Evolutionary conservation across 2,113 vertebrate species (phyloP).

Genomic region (Esox niger): DNA sequence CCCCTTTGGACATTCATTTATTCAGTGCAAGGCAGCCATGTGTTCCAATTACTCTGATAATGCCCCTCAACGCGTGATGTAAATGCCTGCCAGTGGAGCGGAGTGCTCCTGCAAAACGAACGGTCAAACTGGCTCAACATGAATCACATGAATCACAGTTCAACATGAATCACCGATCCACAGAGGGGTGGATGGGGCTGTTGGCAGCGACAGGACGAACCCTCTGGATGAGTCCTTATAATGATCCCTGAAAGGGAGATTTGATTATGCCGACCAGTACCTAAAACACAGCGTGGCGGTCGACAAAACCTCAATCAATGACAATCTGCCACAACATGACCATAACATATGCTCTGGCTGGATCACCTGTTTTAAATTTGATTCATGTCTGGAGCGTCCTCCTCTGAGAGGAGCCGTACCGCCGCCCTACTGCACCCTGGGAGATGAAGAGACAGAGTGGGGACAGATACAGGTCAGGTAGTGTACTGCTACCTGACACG

Average conservation of each 20-base stretch:
- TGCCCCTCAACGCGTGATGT: slow-evolving; percentile 6
- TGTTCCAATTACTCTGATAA: slow-evolving; percentile 18
- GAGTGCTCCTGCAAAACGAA: slow-evolving; percentile 44
- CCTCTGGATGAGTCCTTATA: slow-evolving; percentile 6
- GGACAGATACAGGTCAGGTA: slow-evolving; percentile 34
- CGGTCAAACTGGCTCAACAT: slow-evolving; percentile 16
- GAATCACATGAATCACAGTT: too few relatives aligned
- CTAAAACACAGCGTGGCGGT: neutral
- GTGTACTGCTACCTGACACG: slow-evolving; percentile 27
- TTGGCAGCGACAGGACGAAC: slow-evolving; percentile 34
- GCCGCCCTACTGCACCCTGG: slow-evolving; percentile 26
- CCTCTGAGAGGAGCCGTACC: neutral
- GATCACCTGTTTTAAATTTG: slow-evolving; percentile 9
- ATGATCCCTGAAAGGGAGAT: slow-evolving; percentile 8
- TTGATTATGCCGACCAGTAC: slow-evolving; percentile 20
- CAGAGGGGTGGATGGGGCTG: slow-evolving; percentile 1
- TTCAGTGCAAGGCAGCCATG: slow-evolving; percentile 14
- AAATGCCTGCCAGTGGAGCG: slow-evolving; percentile 9
- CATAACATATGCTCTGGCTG: too few relatives aligned
- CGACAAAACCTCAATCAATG: too few relatives aligned
- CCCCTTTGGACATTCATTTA: slow-evolving; percentile 9
- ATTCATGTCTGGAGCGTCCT: slow-evolving; percentile 25
- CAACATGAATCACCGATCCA: slow-evolving; percentile 32
- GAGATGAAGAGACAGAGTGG: slow-evolving; percentile 33
- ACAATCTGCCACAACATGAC: too few relatives aligned